Evolutionary conservation across 2,888 invertebrate species (phyloP).

Genomic region (Trypoxylon attenuatum): DNA sequence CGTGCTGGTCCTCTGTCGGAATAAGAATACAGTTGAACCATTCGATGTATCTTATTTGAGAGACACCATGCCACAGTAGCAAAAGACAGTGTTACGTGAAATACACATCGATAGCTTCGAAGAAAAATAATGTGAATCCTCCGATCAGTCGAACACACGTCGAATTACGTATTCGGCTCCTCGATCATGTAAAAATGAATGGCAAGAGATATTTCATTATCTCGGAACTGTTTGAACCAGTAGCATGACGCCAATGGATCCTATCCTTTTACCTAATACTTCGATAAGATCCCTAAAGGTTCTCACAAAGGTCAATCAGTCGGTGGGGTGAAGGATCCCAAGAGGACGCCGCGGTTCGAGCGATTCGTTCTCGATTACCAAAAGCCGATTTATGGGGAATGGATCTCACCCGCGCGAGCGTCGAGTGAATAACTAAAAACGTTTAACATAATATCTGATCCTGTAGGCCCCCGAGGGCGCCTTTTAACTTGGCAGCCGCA

Average conservation of each 20-base stretch:
- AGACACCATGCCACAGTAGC: too few species aligned
- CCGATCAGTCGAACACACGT: too few species aligned
- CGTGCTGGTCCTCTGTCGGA: too few species aligned
- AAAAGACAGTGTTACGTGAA: too few species aligned
- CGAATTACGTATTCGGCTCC: neutral
- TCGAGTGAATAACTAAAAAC: slow-evolving; percentile 64
- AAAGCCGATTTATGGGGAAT: slow-evolving; percentile 33
- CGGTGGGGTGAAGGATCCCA: slow-evolving; percentile 40
- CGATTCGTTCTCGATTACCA: slow-evolving; percentile 55
- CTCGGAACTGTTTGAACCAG: slow-evolving; percentile 19
- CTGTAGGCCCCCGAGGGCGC: slow-evolving; percentile 53
- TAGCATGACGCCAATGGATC: neutral
- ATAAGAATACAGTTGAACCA: too few species aligned
- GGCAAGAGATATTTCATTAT: slow-evolving; percentile 39
- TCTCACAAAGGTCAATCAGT: slow-evolving; percentile 49
- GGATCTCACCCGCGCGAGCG: slow-evolving; percentile 32
- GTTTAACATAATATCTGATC: slow-evolving; percentile 69
- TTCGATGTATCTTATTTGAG: too few species aligned
- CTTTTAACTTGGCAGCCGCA: slow-evolving; percentile 31
- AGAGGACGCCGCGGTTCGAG: slow-evolving; percentile 1
- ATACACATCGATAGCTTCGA: too few species aligned
- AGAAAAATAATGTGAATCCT: too few species aligned
- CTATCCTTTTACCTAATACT: neutral
- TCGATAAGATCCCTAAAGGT: slow-evolving; percentile 40
- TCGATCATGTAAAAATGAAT: slow-evolving; percentile 10